Evolutionary conservation across 2,113 vertebrate species (phyloP).

Genomic region (Catharus fuscescens): DNA sequence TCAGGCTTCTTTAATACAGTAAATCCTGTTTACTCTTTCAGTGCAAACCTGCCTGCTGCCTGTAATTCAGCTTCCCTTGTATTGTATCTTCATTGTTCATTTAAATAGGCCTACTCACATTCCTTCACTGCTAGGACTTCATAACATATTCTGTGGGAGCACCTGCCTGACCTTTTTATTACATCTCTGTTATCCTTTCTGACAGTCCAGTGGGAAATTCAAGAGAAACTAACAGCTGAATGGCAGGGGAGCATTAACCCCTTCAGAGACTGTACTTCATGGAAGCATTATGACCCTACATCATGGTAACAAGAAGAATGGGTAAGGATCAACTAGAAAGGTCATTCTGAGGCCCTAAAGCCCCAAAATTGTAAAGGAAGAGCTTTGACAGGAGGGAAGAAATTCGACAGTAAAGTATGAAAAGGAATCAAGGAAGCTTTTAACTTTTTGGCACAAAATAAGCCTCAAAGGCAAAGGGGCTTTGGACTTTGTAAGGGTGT

Average conservation of each 20-base stretch:
- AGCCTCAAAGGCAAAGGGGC: not conserved
- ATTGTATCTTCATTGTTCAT: not conserved
- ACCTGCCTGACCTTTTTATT: conserved; percentile 38
- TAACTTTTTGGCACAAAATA: not conserved
- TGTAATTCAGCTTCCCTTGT: not conserved
- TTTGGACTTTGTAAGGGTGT: not conserved
- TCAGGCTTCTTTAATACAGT: conserved; percentile 44
- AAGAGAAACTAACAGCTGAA: conserved; percentile 39
- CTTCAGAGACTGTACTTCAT: not conserved
- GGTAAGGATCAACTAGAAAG: not conserved
- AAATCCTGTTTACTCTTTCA: conserved; percentile 20
- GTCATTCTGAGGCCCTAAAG: not conserved
- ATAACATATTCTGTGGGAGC: conserved; percentile 9
- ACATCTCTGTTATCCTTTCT: conserved; percentile 41
- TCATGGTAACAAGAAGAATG: not conserved
- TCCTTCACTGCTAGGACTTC: conserved; percentile 13
- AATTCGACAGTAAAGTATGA: not conserved
- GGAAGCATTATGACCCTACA: not conserved
- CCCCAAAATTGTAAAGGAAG: not conserved
- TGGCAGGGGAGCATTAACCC: conserved; percentile 28
- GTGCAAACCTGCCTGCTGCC: not conserved
- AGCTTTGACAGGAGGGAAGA: not conserved
- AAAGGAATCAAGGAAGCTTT: not conserved
- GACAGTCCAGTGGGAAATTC: not conserved
- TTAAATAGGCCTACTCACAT: not conserved